Conservation (phyloP, 2,113 vertebrate species). For the Pitta sordida region DNA sequence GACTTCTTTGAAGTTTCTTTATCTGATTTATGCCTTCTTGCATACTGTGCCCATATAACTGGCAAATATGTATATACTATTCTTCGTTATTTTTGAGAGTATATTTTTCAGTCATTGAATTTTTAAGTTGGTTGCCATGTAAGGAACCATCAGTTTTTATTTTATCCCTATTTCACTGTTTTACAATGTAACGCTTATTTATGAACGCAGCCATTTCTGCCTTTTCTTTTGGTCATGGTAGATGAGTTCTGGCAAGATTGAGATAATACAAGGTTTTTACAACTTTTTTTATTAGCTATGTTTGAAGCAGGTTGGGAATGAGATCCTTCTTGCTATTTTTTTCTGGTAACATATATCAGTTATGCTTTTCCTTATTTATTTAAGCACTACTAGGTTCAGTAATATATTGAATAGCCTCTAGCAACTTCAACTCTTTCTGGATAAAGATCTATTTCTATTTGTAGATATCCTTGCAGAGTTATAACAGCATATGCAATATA, state of each 20-base stretch:
- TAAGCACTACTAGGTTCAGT: neutral
- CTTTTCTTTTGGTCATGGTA: neutral
- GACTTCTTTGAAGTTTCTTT: neutral
- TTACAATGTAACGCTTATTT: neutral
- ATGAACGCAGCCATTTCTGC: neutral
- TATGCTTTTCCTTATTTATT: neutral
- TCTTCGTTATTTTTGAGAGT: neutral
- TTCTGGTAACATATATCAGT: neutral
- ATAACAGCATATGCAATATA: neutral
- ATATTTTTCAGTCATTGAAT: neutral
- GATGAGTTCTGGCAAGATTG: neutral
- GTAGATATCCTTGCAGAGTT: neutral
- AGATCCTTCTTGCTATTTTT: accelerated
- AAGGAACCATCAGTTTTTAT: neutral
- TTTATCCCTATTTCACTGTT: neutral
- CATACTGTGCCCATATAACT: neutral
- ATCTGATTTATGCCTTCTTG: neutral
- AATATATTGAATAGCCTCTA: neutral
- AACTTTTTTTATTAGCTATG: neutral
- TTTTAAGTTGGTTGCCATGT: neutral
- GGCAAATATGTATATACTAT: neutral
- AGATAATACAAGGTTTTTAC: neutral
- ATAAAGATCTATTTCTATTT: neutral
- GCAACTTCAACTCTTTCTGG: neutral
- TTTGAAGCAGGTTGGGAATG: neutral